Conservation (phyloP, 2,888 invertebrate genomes). For the Oscheius sp. region DNA sequence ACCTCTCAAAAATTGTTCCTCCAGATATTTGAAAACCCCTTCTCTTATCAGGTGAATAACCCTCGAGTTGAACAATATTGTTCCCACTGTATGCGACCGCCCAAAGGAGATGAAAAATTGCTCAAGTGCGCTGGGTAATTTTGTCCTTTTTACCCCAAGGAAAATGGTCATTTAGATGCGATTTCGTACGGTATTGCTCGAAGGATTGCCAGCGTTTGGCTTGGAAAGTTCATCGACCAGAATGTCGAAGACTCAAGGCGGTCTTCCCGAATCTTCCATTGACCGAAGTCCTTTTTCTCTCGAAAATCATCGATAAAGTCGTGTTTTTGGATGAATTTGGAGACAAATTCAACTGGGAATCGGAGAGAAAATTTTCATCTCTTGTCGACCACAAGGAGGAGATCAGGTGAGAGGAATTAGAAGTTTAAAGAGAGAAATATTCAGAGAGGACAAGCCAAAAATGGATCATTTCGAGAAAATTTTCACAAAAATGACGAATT, state of each 20-base stretch:
- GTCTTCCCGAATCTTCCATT: constrained; percentile 68
- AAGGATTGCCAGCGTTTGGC: constrained; percentile 64
- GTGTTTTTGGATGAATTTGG: constrained; percentile 61
- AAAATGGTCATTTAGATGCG: constrained; percentile 43
- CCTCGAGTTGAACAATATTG: constrained; percentile 56
- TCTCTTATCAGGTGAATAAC: constrained; percentile 64
- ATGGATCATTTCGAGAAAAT: constrained; percentile 67
- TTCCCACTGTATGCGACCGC: constrained; percentile 62
- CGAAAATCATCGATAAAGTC: constrained; percentile 62
- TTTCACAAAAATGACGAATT: constrained; percentile 54
- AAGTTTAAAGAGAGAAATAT: background rate
- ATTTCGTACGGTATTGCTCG: constrained; percentile 60
- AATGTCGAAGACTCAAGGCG: constrained; percentile 63
- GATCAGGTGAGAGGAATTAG: constrained; percentile 39
- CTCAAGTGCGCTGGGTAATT: constrained; percentile 53
- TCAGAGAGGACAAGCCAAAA: constrained; percentile 51
- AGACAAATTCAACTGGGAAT: constrained; percentile 62
- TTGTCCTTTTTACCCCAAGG: background rate
- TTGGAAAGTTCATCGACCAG: constrained; percentile 62
- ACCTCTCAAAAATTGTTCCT: too few species aligned
- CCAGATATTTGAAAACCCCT: constrained; percentile 62
- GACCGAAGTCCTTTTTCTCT: constrained; percentile 67
- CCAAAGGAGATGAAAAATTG: constrained; percentile 54
- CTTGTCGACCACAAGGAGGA: constrained; percentile 60
- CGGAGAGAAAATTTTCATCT: constrained; percentile 52